Evolutionary conservation across 2,888 invertebrate genomes (phyloP), one percentile per base, ranked within the genome.

Genomic region (Drosophila multiciliata): DNA sequence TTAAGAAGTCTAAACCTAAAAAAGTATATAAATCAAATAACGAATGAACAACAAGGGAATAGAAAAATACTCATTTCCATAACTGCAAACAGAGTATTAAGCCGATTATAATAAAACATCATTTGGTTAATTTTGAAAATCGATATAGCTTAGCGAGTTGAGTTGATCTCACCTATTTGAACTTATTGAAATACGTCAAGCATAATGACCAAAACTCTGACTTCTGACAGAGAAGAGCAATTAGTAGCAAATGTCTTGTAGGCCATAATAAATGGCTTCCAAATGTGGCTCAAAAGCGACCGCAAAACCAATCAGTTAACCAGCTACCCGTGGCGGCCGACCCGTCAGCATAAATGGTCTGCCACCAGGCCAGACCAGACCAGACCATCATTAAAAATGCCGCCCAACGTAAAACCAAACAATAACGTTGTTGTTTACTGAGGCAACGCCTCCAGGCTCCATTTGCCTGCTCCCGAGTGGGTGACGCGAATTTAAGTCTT

Each of bases 241-340:
- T 77, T 78, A 78, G 73, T 35, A 42, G 66, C 52, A 63, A 23
- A 52, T 55, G 36, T 55, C 57, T 23, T 38, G 54, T 45, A 45
- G n/a, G 32, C 59, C 49, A 38, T 66, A 65, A 71, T 71, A 79
- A 71, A 68, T 71, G 71, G 55, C 57, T 60, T 32, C 48, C 61
- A 71, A 69, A 67, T 63, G 65, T 36, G 53, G 63, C 67, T 48
- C 8, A 50, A 63, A 73, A 32, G 33, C 52, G 63, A 66, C 75
- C 80, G 64, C 81, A 58, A 69, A 80, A 78, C 76, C 78, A 83
- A 85, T 86, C 87, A 83, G 78, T 64, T 78, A 80, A 75, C 75
- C 70, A 60, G 54, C 63, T 61, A 68, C 55, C 71, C 65, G 36
- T 49, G 53, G 67, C 55, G 52, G 38, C 11, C 53, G 49, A 42